phyloP scores from a whole-genome alignment of 35 echinoderm and acorn worm genomes.

The Heliocidaris erythrogramma region DNA sequence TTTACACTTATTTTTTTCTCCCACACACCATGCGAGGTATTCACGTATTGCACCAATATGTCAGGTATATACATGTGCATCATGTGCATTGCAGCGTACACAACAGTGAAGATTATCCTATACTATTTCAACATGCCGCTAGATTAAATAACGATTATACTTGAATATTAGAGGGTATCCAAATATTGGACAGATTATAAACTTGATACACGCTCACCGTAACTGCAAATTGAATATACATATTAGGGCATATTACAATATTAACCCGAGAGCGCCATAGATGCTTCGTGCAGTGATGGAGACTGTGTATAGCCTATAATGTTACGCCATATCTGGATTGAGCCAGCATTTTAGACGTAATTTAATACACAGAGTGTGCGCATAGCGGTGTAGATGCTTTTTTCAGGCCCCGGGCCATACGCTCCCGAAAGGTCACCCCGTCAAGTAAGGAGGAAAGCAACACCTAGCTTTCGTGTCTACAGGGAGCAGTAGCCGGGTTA shows the following conservation, averaged over 20 bases:
- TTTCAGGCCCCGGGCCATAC: slow-evolving; percentile 44
- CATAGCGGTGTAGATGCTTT: background rate
- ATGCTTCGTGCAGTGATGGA: background rate
- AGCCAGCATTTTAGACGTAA: slow-evolving; percentile 2
- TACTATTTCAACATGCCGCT: background rate
- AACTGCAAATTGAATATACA: background rate
- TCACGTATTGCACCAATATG: too few species aligned
- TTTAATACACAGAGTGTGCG: slow-evolving; percentile 9
- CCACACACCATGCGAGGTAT: background rate
- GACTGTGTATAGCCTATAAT: background rate
- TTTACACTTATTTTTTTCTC: background rate
- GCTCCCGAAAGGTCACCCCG: slow-evolving; percentile 30
- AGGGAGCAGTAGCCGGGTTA: background rate
- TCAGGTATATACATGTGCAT: too few species aligned
- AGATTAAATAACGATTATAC: background rate
- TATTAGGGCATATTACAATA: background rate
- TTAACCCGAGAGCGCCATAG: background rate
- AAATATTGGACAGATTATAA: background rate
- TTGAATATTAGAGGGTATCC: background rate
- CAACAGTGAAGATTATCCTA: background rate
- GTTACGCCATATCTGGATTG: background rate
- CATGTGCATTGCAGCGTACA: background rate
- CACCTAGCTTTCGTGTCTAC: slow-evolving; percentile 27
- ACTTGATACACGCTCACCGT: background rate
- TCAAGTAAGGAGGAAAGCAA: slow-evolving; percentile 2